A percentile compares a stretch with the other conserved stretches of the same genome.
Conservation (phyloP, 2,888 invertebrate species). For the Laothoe populi region DNA sequence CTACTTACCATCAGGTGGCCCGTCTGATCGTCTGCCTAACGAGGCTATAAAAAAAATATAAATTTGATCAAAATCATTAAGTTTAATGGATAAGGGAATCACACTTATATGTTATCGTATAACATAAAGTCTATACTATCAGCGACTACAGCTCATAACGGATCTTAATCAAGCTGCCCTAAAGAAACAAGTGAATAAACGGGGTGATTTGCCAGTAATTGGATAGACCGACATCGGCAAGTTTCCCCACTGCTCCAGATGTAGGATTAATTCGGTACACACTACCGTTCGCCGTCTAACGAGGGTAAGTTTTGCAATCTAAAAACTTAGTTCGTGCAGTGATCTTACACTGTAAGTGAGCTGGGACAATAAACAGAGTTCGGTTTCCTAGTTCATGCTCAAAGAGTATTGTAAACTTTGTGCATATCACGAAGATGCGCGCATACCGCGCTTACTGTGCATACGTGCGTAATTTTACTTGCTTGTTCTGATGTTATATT, state of each 20-base stretch:
- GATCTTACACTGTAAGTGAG: conserved; percentile 10
- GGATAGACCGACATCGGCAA: conserved; percentile 19
- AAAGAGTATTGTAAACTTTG: not conserved
- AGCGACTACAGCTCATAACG: not conserved
- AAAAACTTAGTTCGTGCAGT: conserved; percentile 41
- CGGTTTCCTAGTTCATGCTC: not conserved
- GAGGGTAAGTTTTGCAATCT: conserved; percentile 45
- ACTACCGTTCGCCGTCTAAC: conserved; percentile 42
- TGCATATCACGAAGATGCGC: not conserved
- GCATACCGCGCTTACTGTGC: not conserved
- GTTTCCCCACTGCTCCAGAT: conserved; percentile 20
- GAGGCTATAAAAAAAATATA: too few relatives aligned
- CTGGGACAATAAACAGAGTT: conserved; percentile 9
- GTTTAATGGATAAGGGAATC: too few relatives aligned
- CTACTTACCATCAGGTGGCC: too few relatives aligned
- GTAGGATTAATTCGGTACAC: conserved; percentile 44
- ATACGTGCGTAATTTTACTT: too few relatives aligned
- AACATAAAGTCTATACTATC: too few relatives aligned
- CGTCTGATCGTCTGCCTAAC: too few relatives aligned
- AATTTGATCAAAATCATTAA: too few relatives aligned
- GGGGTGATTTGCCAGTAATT: conserved; percentile 18
- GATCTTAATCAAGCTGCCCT: not conserved
- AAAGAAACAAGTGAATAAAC: conserved; percentile 24
- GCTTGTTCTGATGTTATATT: too few relatives aligned
- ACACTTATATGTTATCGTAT: too few relatives aligned